Conservation (phyloP, 2,113 vertebrate genomes). For the Cyphomyrus discorhynchus region DNA sequence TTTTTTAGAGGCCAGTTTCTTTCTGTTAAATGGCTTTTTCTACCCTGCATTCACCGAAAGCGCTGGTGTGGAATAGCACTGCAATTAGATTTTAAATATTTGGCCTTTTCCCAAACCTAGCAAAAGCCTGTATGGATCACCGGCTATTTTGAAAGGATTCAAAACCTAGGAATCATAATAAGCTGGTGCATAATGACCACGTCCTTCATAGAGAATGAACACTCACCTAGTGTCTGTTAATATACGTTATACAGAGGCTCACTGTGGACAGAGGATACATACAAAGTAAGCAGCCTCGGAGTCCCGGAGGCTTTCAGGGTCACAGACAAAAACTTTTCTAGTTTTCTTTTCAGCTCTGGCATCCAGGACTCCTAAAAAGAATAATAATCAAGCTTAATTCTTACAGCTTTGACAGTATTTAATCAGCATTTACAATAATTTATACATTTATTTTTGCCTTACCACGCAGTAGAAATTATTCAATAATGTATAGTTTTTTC, state of each 20-base stretch:
- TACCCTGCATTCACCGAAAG: not conserved
- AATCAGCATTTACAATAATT: not conserved
- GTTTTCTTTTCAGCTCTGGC: conserved; percentile 67
- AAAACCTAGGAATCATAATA: not conserved
- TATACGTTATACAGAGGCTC: not conserved
- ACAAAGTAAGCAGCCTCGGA: conserved; percentile 77
- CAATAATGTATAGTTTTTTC: not conserved
- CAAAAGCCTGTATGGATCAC: not conserved
- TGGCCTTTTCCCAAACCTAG: not conserved
- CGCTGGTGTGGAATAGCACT: not conserved
- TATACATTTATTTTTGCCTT: not conserved
- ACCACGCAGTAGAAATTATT: not conserved
- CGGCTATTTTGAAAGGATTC: not conserved
- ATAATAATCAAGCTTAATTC: conserved; percentile 10
- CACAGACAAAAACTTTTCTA: conserved; percentile 73
- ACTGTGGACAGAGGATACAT: conserved; percentile 77
- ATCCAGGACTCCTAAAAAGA: conserved; percentile 81
- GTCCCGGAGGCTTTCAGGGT: conserved; percentile 68
- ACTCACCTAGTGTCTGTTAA: not conserved
- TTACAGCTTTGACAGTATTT: not conserved
- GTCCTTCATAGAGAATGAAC: not conserved
- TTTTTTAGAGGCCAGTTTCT: not conserved
- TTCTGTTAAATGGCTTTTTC: not conserved
- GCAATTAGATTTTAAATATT: not conserved
- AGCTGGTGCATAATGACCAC: not conserved